These are phyloP conservation scores for Balanococcus diminutus DNA, from an alignment of 2,888 invertebrate genomes.

Conservation along the genomic window DNA sequence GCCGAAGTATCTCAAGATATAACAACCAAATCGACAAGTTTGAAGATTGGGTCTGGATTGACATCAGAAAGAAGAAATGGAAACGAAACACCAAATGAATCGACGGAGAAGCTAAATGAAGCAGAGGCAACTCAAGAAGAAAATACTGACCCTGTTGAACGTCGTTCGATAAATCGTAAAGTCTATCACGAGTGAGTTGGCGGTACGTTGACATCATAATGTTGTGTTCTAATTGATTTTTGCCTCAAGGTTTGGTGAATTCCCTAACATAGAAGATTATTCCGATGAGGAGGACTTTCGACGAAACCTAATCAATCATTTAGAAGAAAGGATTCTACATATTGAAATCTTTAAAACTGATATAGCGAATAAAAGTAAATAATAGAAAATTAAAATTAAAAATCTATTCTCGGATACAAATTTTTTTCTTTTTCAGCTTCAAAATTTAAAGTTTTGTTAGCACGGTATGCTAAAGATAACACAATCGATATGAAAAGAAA, in stretches of 20 bases:
- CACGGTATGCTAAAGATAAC: background rate
- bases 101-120: background rate
- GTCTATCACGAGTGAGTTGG: background rate
- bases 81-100: too few species aligned
- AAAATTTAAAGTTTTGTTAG: background rate
- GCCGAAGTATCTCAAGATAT: slow-evolving; percentile 97
- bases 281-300: background rate
- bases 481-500: background rate
- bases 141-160: background rate
- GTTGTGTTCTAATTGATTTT: background rate
- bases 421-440: background rate
- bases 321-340: background rate
- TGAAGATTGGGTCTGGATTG: background rate
- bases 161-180: background rate
- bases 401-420: background rate
- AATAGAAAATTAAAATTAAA: background rate
- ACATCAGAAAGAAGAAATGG: background rate
- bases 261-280: background rate
- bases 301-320: background rate
- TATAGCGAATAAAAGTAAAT: background rate
- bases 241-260: background rate
- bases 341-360: background rate
- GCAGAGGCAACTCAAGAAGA: too few species aligned
- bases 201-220: background rate
- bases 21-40: slow-evolving; percentile 60